Evolutionary conservation across 2,113 vertebrate species (phyloP), one percentile per base, ranked within the genome.

Genomic region (Erythrolamprus reginae): DNA sequence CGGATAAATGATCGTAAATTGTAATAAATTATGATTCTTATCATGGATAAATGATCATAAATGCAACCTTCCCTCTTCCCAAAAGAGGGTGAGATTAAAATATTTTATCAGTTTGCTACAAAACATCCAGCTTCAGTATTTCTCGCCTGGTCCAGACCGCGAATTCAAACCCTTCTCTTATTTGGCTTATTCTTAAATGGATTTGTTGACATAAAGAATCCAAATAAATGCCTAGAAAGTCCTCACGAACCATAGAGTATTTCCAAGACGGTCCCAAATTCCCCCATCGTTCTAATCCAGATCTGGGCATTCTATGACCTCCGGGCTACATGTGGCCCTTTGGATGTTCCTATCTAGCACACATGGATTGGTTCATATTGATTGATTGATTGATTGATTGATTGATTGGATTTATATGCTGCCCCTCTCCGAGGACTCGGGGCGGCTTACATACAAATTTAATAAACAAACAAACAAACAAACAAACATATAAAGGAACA

Each of bases 61-160:
- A 65, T 65, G 24, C 13, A 83, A 56, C 21, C 33, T 77, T 13
- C 17, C 65, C 15, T n/a, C 10, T n/a, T 2, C 1, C 23, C 19
- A 86, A 26, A 56, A 56, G 85, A 42, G 33, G 24, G 21, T 38
- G 42, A 38, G 33, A 89, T 82, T 83, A 82, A 82, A 55, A 55
- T 1, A 0, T 52, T 10, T 45, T 56, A 86, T 0, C 61, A 2
- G 0, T 0, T 86, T 83, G 42, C 9, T 70, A 23, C 19, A 50
- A 45, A 47, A 26, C 23, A 1, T 47, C 86, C 10, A 2, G 13
- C 13, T 65, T 65, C 28, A 65, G 28, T 15, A 1, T 4, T 65
- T 65, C 28, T 65, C 28, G 12, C 28, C 13, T 65, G 28, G 12
- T 6, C 28, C 61, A 65, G 28, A 65, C 12, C 0, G 4, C 33